These are phyloP conservation scores for Trachelus troglodyta DNA, from an alignment of 2,888 invertebrate species.

Conservation along the genomic window DNA sequence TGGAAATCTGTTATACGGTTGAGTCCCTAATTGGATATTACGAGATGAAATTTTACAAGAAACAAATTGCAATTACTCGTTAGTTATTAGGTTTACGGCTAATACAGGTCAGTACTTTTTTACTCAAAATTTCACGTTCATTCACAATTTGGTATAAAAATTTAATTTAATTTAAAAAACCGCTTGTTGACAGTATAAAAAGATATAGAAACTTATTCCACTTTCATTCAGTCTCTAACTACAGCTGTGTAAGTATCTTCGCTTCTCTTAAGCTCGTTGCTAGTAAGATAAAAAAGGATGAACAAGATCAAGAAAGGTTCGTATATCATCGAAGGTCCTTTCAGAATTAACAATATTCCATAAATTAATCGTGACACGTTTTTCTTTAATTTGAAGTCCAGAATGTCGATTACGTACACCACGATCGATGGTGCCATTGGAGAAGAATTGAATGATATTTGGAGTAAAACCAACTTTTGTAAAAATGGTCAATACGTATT, in stretches of 20 bases:
- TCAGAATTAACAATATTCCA: neutral
- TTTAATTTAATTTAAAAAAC: constrained; percentile 11
- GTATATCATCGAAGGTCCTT: neutral
- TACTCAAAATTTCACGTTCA: too few relatives aligned
- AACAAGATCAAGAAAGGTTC: neutral
- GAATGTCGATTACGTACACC: constrained; percentile 66
- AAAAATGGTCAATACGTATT: constrained; percentile 76
- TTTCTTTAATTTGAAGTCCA: neutral
- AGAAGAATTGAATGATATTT: constrained; percentile 75
- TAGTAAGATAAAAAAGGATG: neutral
- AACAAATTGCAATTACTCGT: too few relatives aligned
- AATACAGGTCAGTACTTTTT: too few relatives aligned
- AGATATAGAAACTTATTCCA: constrained; percentile 9
- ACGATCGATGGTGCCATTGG: constrained; percentile 73
- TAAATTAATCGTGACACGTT: neutral
- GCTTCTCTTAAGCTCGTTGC: neutral
- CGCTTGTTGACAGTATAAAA: constrained; percentile 15
- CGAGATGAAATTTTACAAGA: too few relatives aligned
- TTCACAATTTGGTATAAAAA: too few relatives aligned
- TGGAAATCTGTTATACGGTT: too few relatives aligned
- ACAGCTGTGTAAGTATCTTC: constrained; percentile 19
- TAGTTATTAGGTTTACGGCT: too few relatives aligned
- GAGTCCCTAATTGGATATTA: too few relatives aligned
- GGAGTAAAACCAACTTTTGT: constrained; percentile 77
- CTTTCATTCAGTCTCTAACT: constrained; percentile 30